A percentile compares a stretch with the other conserved stretches of the same genome.
These are phyloP conservation scores for Phoxinus phoxinus DNA, from an alignment of 2,113 vertebrate genomes.

Conservation along the genomic window DNA sequence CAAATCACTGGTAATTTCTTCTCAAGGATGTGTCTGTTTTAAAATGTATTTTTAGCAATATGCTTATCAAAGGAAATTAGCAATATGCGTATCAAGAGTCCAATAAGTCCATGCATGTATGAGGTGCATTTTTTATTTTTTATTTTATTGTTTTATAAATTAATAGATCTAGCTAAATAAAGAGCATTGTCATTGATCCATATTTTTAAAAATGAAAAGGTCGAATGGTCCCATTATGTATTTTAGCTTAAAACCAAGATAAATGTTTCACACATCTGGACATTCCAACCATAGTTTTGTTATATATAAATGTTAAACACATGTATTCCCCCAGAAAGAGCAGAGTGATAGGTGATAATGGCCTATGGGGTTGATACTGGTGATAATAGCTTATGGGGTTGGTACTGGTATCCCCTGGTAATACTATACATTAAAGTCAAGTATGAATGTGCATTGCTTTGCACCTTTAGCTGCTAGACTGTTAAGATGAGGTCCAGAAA, in stretches of 20 bases:
- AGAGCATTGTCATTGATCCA: not conserved
- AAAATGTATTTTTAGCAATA: not conserved
- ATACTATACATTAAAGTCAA: conserved; percentile 34
- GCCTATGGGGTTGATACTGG: conserved; percentile 35
- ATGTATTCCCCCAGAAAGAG: conserved; percentile 27
- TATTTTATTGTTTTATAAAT: not conserved
- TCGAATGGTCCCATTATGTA: conserved; percentile 1
- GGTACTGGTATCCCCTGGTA: conserved; percentile 26
- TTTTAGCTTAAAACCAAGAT: not conserved
- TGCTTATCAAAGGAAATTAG: not conserved
- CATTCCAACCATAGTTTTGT: not conserved
- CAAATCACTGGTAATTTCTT: too few species aligned
- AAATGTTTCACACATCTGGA: conserved; percentile 11
- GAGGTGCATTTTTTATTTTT: too few species aligned
- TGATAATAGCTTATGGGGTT: conserved; percentile 44
- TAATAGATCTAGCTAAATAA: not conserved
- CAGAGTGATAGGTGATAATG: conserved; percentile 45
- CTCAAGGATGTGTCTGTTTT: too few species aligned
- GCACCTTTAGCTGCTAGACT: conserved; percentile 21
- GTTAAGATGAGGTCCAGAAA: conserved; percentile 25
- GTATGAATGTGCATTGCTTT: conserved; percentile 32
- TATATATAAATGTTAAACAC: conserved; percentile 12
- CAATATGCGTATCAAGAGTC: not conserved
- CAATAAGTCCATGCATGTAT: not conserved
- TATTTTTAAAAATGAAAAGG: not conserved